Evolutionary conservation across 2,113 vertebrate genomes (phyloP).

Genomic region (Bufo bufo): DNA sequence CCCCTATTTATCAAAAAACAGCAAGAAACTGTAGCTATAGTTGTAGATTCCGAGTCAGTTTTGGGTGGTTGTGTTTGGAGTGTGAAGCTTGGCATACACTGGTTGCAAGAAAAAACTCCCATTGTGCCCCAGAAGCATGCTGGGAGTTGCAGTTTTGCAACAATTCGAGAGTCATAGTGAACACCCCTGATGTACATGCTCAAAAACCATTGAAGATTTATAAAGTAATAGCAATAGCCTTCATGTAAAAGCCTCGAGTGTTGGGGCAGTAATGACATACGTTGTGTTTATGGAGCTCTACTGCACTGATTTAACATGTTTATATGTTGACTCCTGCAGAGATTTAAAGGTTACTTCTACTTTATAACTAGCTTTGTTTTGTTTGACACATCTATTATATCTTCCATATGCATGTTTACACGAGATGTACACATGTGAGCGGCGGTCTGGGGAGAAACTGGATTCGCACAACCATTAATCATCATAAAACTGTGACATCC

Average conservation of each 20-base stretch:
- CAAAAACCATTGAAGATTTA: neutral
- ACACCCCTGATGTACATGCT: neutral
- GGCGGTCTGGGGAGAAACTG: constrained; percentile 42
- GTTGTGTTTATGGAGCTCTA: constrained; percentile 42
- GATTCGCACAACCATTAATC: constrained; percentile 41
- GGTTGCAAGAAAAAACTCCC: too few species aligned
- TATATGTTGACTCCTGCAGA: constrained; percentile 57
- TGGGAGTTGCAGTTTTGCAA: neutral
- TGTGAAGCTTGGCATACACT: too few species aligned
- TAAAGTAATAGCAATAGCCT: neutral
- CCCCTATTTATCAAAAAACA: too few species aligned
- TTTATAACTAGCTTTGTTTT: constrained; percentile 53
- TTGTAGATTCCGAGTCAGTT: too few species aligned
- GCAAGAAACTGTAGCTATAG: too few species aligned
- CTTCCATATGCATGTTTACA: constrained; percentile 58
- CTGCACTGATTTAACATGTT: constrained; percentile 52
- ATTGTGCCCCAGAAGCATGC: neutral
- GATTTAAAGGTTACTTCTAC: constrained; percentile 55
- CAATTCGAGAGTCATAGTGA: neutral
- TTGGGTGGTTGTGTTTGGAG: too few species aligned
- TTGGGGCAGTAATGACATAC: constrained; percentile 33
- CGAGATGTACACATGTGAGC: constrained; percentile 48
- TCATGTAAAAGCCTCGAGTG: neutral
- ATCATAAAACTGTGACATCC: constrained; percentile 57
- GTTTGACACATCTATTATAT: constrained; percentile 56